Evolutionary conservation across 2,888 invertebrate species (phyloP).

Genomic region (Flexamia atlantica): DNA sequence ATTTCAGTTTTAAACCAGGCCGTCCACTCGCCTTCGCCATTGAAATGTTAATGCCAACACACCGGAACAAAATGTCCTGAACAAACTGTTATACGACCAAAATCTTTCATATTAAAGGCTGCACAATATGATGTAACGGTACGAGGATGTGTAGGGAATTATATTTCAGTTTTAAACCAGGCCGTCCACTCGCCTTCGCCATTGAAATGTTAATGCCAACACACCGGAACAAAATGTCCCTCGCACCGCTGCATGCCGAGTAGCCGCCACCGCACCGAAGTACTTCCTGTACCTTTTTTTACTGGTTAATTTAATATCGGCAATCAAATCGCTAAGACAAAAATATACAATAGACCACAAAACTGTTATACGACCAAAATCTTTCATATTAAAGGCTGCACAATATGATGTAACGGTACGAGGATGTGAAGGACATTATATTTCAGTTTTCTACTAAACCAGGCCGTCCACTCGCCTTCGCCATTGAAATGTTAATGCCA

Average conservation of each 20-base stretch:
- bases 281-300: slow-evolving; percentile 1
- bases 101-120: no score
- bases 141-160: no score
- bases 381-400: no score
- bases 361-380: no score
- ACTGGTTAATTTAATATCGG: no score
- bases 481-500: slow-evolving; percentile 47
- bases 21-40: slow-evolving; percentile 16
- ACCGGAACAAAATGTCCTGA: slow-evolving; percentile 38
- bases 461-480: slow-evolving; percentile 6
- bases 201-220: slow-evolving; percentile 47
- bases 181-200: slow-evolving; percentile 9
- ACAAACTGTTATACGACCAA: no score
- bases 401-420: no score
- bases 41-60: slow-evolving; percentile 43
- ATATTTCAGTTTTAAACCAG: slow-evolving; percentile 16
- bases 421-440: no score
- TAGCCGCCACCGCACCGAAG: background rate
- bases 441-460: background rate
- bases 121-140: no score
- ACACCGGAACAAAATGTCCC: slow-evolving; percentile 35
- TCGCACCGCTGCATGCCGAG: slow-evolving; percentile 4
- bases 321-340: no score
- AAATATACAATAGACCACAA: no score
- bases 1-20: slow-evolving; percentile 11